These are phyloP conservation scores for Arizona elegans DNA, from an alignment of 2,113 vertebrate genomes.

Conservation along the genomic window DNA sequence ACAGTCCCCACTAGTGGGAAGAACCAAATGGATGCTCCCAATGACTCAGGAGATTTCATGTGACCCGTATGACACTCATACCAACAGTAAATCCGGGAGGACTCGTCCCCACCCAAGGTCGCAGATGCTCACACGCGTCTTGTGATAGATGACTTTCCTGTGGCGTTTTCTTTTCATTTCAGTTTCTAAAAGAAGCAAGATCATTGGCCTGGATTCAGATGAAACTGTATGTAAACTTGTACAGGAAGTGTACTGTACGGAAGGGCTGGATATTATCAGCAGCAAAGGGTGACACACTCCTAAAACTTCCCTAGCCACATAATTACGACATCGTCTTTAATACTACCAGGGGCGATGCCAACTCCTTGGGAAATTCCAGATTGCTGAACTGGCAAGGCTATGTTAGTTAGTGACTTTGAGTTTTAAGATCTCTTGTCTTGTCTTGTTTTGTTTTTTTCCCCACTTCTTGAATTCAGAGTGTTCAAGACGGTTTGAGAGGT, in stretches of 20 bases:
- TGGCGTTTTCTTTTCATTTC: background rate
- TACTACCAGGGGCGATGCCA: background rate
- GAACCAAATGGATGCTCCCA: background rate
- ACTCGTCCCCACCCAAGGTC: background rate
- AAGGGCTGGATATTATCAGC: background rate
- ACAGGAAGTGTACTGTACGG: too few relatives aligned
- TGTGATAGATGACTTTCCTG: background rate
- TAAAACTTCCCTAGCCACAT: background rate
- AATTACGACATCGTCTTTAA: background rate
- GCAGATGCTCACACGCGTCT: too few relatives aligned
- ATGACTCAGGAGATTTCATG: background rate
- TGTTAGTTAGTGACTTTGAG: accelerated
- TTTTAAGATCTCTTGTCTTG: background rate
- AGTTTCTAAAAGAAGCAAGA: background rate
- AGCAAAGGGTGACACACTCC: background rate
- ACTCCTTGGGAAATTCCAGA: background rate
- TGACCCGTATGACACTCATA: background rate
- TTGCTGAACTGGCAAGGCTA: accelerated
- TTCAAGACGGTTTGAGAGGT: background rate
- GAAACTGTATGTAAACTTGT: background rate
- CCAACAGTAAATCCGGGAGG: background rate
- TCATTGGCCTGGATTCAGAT: background rate
- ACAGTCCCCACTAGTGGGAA: background rate
- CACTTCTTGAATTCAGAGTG: accelerated
- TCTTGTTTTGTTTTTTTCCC: accelerated